Base-by-base conservation (phyloP, 2,113 vertebrate genomes). In the Limnothrissa miodon region DNA sequence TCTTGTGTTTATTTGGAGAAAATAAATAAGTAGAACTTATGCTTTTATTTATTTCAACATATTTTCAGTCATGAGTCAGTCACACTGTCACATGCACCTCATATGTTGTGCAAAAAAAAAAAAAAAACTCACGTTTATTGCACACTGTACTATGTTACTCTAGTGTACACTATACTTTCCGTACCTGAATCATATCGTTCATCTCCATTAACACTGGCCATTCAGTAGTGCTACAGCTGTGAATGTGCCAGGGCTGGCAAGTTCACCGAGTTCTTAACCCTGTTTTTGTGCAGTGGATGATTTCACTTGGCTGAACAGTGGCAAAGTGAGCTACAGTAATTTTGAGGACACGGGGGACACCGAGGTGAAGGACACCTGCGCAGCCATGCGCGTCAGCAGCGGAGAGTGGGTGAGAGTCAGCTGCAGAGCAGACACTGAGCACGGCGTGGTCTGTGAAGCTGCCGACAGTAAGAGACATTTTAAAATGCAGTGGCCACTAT, bases 361-460 rank as follows among this genome's bases (percentile, higher is more conserved):
- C 0, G 92, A 93, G 19, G 83, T 92, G 0, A 13, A 95, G 70
- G 94, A 97, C 62, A 95, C 92, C 0, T 98, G 97, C 86, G 95
- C 90, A 45, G 90, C 91, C 70, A 90, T 98, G 88, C 91, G 96
- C 79, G 93, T 89, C 66, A 84, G 80, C 85, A 94, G 95, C 0
- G 96, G 96, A 21, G 91, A 89, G 86, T 98, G 97, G 97, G 93
- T 92, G 86, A 93, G 92, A 21, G 92, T 94, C 84, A 94, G 94
- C 84, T 98, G 96, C 86, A 81, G 89, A 36, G 79, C 94, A 0
- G 88, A 94, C 6, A 84, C 88, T 1, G 93, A 95, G 90, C 93
- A 93, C 1, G 95, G 94, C 45, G 93, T 95, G 46, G 85, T 97
- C 48, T 98, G 97, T 88, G 92, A 97, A 92, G 84, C 92, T 1